Evolutionary conservation across 2,888 invertebrate species (phyloP), one percentile per base, ranked within the genome.

Genomic region (Drosophila rubida): DNA sequence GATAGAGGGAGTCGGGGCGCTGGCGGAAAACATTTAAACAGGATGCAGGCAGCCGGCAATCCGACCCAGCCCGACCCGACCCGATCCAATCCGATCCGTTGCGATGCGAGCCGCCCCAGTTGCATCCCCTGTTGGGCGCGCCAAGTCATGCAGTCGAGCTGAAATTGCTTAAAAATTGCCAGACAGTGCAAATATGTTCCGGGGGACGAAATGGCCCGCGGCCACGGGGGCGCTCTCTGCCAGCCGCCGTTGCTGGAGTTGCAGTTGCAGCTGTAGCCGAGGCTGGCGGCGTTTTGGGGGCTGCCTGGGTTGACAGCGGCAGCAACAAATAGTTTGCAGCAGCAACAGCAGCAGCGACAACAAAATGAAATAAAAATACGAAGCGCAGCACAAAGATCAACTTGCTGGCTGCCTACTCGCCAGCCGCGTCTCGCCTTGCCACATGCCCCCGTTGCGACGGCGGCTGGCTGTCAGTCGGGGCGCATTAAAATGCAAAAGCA

Each of bases 401-500:
- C 84, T 71, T 62, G 77, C 69, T 45, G 69, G 22, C 48, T 53
- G 50, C 22, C 42, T 44, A 54, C 39, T 5, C 30, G 2, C 6
- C 19, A 16, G 13, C 0, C 13, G 4, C 8, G 16, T 2, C 2
- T n/a, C 7, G 23, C 9, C 49, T 23, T 49, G 23, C 35, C 23
- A 22, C 35, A 35, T 49, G 48, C 25, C 39, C 39, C 42, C 16
- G 57, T 45, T 46, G 59, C 50, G 59, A 58, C 67, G 62, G 63
- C 78, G 70, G 85, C 79, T 75, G 71, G 79, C 87, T 81, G 81
- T 84, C 78, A 87, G 81, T 84, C 87, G 74, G 71, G 64, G 78
- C 65, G 80, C 82, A 88, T 83, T 83, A 82, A 88, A 88, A 88
- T 87, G 87, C 87, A 88, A 83, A 84, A 85, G 80, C 87, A 88